phyloP scores from a whole-genome alignment of 2,888 invertebrate species.

The Drosophila subsilvestris region DNA sequence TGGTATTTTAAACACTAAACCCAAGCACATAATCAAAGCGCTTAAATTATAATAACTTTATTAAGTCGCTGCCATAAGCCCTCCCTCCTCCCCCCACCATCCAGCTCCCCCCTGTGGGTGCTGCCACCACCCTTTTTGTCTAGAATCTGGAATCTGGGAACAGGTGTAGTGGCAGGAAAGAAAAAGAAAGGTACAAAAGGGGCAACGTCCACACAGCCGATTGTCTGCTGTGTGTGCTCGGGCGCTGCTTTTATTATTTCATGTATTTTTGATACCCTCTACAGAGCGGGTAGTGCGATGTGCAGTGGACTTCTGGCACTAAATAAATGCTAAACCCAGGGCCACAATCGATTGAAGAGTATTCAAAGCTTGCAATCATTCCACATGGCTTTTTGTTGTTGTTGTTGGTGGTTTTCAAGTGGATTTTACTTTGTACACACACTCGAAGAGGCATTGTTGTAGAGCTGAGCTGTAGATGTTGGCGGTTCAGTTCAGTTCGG shows the following conservation, averaged over 20 bases:
- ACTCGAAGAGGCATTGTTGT: conserved; percentile 53
- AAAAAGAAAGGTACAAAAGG: conserved; percentile 26
- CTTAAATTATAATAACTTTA: conserved; percentile 83
- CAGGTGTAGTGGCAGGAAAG: conserved; percentile 74
- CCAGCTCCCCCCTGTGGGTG: conserved; percentile 3
- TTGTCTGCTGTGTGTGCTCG: neutral
- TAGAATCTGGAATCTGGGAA: conserved; percentile 32
- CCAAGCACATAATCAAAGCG: conserved; percentile 82
- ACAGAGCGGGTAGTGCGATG: neutral
- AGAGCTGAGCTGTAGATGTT: conserved; percentile 30
- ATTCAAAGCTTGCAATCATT: neutral
- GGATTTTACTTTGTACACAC: conserved; percentile 73
- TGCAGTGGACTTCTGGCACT: neutral
- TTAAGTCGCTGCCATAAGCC: conserved; percentile 68
- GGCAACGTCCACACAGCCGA: neutral
- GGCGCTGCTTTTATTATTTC: conserved; percentile 1
- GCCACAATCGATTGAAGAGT: conserved; percentile 4
- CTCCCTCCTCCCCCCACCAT: conserved; percentile 23
- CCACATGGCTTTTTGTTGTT: conserved; percentile 47
- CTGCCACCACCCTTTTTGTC: conserved; percentile 34
- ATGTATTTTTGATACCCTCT: neutral
- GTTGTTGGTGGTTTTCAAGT: conserved; percentile 58
- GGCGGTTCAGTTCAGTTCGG: conserved; percentile 27
- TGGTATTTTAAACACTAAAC: conserved; percentile 75
- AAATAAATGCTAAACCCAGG: neutral